phyloP scores from a whole-genome alignment of 64 coral and sea anemone genomes.

The Pocillopora damicornis region DNA sequence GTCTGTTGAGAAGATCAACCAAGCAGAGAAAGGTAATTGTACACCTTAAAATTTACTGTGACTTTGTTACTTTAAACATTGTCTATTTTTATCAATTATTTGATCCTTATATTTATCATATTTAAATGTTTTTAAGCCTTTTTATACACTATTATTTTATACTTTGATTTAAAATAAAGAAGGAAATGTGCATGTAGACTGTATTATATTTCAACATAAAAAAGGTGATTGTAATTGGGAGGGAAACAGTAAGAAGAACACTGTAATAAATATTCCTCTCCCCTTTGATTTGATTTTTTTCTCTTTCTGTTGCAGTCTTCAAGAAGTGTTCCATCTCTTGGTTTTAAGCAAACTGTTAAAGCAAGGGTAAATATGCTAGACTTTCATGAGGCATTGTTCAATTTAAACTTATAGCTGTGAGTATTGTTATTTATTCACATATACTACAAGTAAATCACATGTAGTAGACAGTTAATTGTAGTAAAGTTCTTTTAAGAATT shows the following conservation, averaged over 20 bases:
- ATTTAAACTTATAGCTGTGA: too few relatives aligned
- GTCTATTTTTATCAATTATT: not conserved
- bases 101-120: not conserved
- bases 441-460: too few relatives aligned
- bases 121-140: too few relatives aligned
- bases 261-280: not conserved
- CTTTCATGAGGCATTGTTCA: not conserved
- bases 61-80: not conserved
- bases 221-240: too few relatives aligned
- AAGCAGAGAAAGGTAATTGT: slow-evolving; percentile 73
- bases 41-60: not conserved
- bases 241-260: too few relatives aligned
- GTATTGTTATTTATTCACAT: too few relatives aligned
- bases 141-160: not conserved
- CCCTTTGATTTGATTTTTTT: not conserved
- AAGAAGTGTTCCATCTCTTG: slow-evolving; percentile 85
- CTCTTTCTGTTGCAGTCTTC: slow-evolving; percentile 44
- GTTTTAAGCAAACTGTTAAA: slow-evolving; percentile 85
- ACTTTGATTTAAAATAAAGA: too few relatives aligned
- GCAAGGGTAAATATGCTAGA: slow-evolving; percentile 52
- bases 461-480: too few relatives aligned
- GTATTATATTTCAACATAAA: too few relatives aligned
- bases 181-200: too few relatives aligned
- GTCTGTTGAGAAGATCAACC: slow-evolving; percentile 75
- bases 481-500: too few relatives aligned